Percentiles rank a stretch among this genome's conserved stretches.
These are phyloP conservation scores for Drosophila melanosoma DNA, from an alignment of 2,888 invertebrate genomes.

Conservation along the genomic window DNA sequence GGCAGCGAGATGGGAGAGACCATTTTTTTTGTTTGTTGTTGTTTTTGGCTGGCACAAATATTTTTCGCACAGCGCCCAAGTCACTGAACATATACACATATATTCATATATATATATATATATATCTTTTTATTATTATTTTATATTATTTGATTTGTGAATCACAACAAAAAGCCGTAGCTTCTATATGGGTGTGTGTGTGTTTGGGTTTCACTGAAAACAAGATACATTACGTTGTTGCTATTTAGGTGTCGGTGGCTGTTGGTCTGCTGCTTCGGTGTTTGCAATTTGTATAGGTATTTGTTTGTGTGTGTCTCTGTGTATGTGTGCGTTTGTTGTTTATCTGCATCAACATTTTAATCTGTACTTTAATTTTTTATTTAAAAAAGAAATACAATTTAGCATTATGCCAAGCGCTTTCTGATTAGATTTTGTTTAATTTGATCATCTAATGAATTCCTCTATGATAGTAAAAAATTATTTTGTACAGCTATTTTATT, in stretches of 20 bases:
- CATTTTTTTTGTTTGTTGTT: constrained; percentile 32
- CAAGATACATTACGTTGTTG: constrained; percentile 58
- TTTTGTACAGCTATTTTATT: neutral
- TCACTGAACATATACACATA: constrained; percentile 46
- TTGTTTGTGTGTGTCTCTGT: neutral
- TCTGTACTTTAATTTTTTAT: constrained; percentile 65
- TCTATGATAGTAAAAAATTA: constrained; percentile 31
- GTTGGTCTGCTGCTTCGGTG: constrained; percentile 48
- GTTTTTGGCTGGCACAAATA: constrained; percentile 70
- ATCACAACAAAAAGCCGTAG: constrained; percentile 62
- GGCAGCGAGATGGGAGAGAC: constrained; percentile 22
- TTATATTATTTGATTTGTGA: constrained; percentile 77
- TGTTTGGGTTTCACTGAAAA: constrained; percentile 65
- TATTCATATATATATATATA: neutral
- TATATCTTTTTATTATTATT: constrained; percentile 57
- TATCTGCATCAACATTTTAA: constrained; percentile 74
- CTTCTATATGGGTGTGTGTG: constrained; percentile 22
- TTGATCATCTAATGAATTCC: constrained; percentile 70
- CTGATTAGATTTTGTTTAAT: constrained; percentile 54
- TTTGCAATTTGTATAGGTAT: constrained; percentile 31
- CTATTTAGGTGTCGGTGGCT: constrained; percentile 58
- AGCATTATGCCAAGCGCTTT: constrained; percentile 48
- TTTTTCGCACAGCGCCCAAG: constrained; percentile 68
- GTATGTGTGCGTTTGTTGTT: constrained; percentile 43
- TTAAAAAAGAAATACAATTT: constrained; percentile 52